phyloP scores from a whole-genome alignment of 2,888 invertebrate genomes.

The Elegia similella region DNA sequence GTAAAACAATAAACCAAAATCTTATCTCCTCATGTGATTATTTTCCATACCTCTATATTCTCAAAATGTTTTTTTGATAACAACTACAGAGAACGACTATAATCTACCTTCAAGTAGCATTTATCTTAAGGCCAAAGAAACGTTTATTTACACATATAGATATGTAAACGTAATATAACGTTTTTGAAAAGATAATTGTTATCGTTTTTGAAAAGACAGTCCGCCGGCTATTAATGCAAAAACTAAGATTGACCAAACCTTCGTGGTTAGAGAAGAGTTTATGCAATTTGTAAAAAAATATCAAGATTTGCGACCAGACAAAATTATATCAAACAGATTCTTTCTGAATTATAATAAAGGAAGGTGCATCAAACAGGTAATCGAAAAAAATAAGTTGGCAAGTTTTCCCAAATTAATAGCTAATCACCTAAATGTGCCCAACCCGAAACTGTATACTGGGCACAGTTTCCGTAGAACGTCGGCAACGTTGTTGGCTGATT shows the following conservation, averaged over 20 bases:
- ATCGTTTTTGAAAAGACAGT: not conserved
- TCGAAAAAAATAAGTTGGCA: not conserved
- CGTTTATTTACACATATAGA: no score
- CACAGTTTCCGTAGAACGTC: not conserved
- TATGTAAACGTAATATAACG: no score
- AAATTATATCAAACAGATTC: not conserved
- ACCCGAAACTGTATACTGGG: no score
- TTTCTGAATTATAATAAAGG: not conserved
- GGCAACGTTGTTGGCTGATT: conserved; percentile 20
- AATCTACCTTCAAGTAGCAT: no score
- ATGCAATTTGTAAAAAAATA: not conserved
- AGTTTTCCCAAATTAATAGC: not conserved
- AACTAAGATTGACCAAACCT: not conserved
- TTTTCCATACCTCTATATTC: no score
- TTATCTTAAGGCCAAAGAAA: no score
- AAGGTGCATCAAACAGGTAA: not conserved
- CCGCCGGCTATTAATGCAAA: not conserved
- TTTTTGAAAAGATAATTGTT: not conserved
- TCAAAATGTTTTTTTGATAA: no score
- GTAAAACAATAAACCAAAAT: no score
- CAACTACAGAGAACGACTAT: no score
- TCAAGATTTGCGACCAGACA: not conserved
- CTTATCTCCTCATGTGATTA: no score
- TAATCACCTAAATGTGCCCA: not conserved
- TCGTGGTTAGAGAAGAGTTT: not conserved